Conservation (phyloP, 2,888 invertebrate species). For the Unio delphinus region DNA sequence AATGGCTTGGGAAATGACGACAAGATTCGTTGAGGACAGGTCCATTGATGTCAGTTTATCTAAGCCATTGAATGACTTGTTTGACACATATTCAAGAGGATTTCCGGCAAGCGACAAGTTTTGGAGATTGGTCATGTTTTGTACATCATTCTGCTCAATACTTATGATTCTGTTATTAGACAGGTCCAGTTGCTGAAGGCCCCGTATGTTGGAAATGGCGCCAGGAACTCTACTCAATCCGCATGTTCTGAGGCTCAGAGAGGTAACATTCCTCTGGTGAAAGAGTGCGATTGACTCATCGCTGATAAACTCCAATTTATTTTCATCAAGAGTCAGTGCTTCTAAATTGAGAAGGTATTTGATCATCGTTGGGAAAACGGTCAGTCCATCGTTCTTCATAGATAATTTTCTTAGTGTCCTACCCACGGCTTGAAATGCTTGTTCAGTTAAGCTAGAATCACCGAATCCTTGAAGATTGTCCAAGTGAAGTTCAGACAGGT, state of each 20-base stretch:
- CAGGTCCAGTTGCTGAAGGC: constrained; percentile 24
- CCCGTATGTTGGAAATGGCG: constrained; percentile 17
- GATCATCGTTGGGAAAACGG: constrained; percentile 23
- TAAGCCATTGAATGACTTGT: constrained; percentile 22
- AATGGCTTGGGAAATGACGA: constrained; percentile 26
- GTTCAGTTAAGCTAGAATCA: constrained; percentile 17
- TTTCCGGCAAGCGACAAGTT: constrained; percentile 25
- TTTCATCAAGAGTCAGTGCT: constrained; percentile 27
- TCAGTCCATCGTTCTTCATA: constrained; percentile 27
- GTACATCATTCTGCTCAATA: constrained; percentile 34
- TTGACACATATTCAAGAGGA: constrained; percentile 33
- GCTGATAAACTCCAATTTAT: constrained; percentile 20
- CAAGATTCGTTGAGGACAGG: constrained; percentile 22
- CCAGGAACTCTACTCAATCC: constrained; percentile 32
- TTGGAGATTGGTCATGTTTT: constrained; percentile 15
- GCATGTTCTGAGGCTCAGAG: constrained; percentile 25
- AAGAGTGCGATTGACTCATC: constrained; percentile 27
- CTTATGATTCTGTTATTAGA: constrained; percentile 32
- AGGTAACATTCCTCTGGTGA: constrained; percentile 7
- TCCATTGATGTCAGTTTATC: constrained; percentile 15
- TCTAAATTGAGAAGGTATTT: constrained; percentile 18
- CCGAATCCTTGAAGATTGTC: constrained; percentile 24
- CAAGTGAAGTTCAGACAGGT: constrained; percentile 33
- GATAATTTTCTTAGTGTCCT: constrained; percentile 21
- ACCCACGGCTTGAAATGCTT: constrained; percentile 14